These are phyloP conservation scores for Scolopax rusticola DNA, from an alignment of 2,797 vertebrate genomes.

Conservation along the genomic window DNA sequence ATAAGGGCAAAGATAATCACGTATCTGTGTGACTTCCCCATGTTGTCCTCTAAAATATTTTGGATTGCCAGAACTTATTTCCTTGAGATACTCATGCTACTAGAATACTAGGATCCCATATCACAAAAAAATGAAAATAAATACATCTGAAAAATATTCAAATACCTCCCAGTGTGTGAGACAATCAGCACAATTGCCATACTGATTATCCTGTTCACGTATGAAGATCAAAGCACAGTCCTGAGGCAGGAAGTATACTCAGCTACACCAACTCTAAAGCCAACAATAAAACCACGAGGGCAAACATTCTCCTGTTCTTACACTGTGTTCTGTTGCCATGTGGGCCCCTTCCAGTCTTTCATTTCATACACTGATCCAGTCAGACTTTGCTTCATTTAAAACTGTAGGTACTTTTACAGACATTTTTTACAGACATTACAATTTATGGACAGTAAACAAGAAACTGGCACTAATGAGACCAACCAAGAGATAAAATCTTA, in stretches of 20 bases:
- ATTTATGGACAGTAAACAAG: background rate
- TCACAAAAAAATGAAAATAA: background rate
- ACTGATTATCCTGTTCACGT: background rate
- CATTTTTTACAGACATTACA: background rate
- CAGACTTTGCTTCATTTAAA: background rate
- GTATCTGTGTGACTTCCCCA: background rate
- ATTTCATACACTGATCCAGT: background rate
- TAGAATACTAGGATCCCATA: background rate
- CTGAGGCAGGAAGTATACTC: background rate
- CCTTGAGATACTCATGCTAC: background rate
- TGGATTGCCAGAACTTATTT: background rate
- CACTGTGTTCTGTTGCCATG: background rate
- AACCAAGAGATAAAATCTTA: constrained; percentile 62
- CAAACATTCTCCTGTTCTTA: background rate
- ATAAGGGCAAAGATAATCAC: background rate
- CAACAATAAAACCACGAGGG: background rate
- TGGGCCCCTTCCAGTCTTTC: background rate
- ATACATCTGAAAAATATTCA: background rate
- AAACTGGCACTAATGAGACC: background rate
- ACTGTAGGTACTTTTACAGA: background rate
- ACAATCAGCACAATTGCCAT: background rate
- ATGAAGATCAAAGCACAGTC: background rate
- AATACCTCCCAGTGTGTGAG: background rate
- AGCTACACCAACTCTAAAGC: background rate
- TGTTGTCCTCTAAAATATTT: background rate